phyloP scores from a whole-genome alignment of 1,140 invertebrate genomes.

The Bombyx mori region DNA sequence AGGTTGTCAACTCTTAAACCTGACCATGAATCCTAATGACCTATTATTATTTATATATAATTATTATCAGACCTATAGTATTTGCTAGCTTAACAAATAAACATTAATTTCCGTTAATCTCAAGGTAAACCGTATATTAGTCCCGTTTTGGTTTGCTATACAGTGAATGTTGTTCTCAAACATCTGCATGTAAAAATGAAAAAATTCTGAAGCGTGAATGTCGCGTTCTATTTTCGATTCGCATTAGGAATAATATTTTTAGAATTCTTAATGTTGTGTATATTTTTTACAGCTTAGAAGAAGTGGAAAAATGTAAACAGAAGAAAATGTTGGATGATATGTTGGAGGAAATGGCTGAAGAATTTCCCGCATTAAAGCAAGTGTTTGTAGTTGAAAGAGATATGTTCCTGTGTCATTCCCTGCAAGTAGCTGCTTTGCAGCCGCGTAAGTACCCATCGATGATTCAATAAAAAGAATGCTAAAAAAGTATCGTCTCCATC shows the following conservation, averaged over 20 bases:
- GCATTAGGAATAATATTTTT: too few relatives aligned
- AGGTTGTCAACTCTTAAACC: not conserved
- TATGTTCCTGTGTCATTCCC: conserved; percentile 88
- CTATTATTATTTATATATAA: not conserved
- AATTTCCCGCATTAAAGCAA: conserved; percentile 91
- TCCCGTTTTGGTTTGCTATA: too few relatives aligned
- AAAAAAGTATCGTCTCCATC: too few relatives aligned
- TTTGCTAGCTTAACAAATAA: too few relatives aligned
- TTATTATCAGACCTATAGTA: too few relatives aligned
- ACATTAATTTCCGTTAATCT: too few relatives aligned
- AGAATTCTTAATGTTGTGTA: not conserved
- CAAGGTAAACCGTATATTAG: too few relatives aligned
- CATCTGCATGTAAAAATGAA: too few relatives aligned
- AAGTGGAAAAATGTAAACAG: conserved; percentile 94
- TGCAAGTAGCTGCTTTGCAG: conserved; percentile 81
- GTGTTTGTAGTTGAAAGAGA: conserved; percentile 97
- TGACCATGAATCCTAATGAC: not conserved
- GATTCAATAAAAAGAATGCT: not conserved
- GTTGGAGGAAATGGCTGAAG: conserved; percentile 90
- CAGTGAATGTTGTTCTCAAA: too few relatives aligned
- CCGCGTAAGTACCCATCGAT: conserved; percentile 40
- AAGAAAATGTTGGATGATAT: conserved; percentile 92
- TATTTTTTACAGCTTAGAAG: conserved; percentile 79
- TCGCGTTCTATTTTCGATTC: too few relatives aligned
- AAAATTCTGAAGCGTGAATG: too few relatives aligned